These are phyloP conservation scores for Anorthoa munda DNA, from an alignment of 2,888 invertebrate genomes.

Conservation along the genomic window DNA sequence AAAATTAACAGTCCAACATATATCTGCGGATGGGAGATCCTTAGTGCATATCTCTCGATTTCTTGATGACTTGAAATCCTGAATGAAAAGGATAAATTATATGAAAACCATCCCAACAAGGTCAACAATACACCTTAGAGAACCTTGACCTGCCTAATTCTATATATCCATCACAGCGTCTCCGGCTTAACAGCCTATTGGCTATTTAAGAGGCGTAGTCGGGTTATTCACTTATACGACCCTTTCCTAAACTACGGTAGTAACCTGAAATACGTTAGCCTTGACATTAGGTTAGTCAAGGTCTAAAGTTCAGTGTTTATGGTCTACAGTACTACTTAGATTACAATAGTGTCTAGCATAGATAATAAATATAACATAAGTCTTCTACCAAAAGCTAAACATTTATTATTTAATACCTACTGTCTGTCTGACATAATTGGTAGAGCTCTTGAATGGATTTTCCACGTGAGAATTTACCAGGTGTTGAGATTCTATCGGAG, in stretches of 20 bases:
- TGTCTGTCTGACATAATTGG: too few relatives aligned
- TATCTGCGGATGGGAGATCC: too few relatives aligned
- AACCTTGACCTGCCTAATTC: conserved; percentile 11
- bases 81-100: too few relatives aligned
- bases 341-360: background rate
- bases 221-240: conserved; percentile 19
- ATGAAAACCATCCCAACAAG: too few relatives aligned
- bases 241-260: background rate
- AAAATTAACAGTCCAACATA: too few relatives aligned
- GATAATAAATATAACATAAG: background rate
- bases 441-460: too few relatives aligned
- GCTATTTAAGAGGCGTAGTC: conserved; percentile 3
- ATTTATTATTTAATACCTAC: too few relatives aligned
- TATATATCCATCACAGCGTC: conserved; percentile 7
- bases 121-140: background rate
- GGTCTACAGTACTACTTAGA: conserved; percentile 3
- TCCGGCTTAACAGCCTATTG: conserved; percentile 6
- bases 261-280: background rate
- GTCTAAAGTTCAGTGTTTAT: conserved; percentile 9
- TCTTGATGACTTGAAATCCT: too few relatives aligned
- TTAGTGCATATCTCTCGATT: too few relatives aligned
- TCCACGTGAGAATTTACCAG: too few relatives aligned
- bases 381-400: too few relatives aligned
- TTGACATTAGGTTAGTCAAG: conserved; percentile 13
- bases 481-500: too few relatives aligned